Percentiles rank a stretch among this genome's conserved stretches.
Conservation (phyloP, 2,888 invertebrate genomes). For the Graphium colonna region DNA sequence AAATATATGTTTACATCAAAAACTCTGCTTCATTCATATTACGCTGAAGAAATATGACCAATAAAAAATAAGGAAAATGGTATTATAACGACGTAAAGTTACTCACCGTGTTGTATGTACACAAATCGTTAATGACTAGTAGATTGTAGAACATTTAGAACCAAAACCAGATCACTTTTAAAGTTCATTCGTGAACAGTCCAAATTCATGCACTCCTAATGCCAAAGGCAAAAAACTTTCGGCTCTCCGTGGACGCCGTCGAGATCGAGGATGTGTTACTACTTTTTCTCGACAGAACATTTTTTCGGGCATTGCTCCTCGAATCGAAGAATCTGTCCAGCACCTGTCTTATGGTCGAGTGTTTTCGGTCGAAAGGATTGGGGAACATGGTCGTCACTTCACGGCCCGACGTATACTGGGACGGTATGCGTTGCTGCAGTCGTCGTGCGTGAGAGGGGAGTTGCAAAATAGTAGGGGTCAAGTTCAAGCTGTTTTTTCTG, state of each 20-base stretch:
- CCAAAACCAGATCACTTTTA: constrained; percentile 18
- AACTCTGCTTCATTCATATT: no score
- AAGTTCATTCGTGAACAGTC: constrained; percentile 20
- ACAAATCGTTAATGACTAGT: constrained; percentile 21
- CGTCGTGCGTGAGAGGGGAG: constrained; percentile 30
- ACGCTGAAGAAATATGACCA: no score
- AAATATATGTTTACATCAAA: no score
- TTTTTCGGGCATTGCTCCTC: constrained; percentile 41
- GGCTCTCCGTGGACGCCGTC: constrained; percentile 32
- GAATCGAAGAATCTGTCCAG: constrained; percentile 80
- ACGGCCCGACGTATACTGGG: constrained; percentile 32
- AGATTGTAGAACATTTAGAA: constrained; percentile 13
- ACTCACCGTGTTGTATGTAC: constrained; percentile 28
- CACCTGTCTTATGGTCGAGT: constrained; percentile 84
- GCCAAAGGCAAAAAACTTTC: constrained; percentile 30
- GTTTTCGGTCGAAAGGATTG: constrained; percentile 85
- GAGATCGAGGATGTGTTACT: constrained; percentile 49
- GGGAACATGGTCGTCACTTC: constrained; percentile 79
- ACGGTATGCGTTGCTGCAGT: constrained; percentile 18
- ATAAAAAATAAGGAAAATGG: no score
- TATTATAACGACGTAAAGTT: not conserved
- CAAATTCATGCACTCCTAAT: constrained; percentile 32
- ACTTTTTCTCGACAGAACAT: constrained; percentile 50
- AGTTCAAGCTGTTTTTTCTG: constrained; percentile 41
- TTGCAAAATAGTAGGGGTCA: constrained; percentile 46